Evolutionary conservation across 2,888 invertebrate genomes (phyloP).

Genomic region (Epiperipatus broadwayi): DNA sequence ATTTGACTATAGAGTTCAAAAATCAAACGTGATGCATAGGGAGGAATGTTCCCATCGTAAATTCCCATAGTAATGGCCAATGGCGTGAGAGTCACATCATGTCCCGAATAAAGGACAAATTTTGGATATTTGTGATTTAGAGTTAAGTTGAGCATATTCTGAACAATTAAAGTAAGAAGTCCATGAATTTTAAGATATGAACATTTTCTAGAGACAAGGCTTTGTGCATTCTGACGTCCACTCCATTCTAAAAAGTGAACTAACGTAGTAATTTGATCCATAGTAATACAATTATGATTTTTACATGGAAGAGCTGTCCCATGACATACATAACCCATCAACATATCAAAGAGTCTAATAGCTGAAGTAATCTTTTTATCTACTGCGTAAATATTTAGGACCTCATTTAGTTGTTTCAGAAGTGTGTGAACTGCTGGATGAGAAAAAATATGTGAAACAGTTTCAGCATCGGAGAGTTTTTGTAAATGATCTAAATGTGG

Average conservation of each 20-base stretch:
- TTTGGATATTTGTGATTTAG: constrained; percentile 37
- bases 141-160: constrained; percentile 48
- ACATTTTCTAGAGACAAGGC: constrained; percentile 30
- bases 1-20: constrained; percentile 63
- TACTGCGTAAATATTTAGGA: constrained; percentile 15
- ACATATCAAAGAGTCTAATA: constrained; percentile 52
- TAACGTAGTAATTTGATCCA: constrained; percentile 52
- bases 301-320: constrained; percentile 57
- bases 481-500: constrained; percentile 42
- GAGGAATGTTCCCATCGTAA: constrained; percentile 40
- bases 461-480: constrained; percentile 35
- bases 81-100: constrained; percentile 73
- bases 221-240: constrained; percentile 37
- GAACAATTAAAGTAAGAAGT: constrained; percentile 53
- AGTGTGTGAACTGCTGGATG: constrained; percentile 53
- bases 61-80: constrained; percentile 59
- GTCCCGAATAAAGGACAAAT: constrained; percentile 66
- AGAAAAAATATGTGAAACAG: constrained; percentile 43
- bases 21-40: constrained; percentile 66
- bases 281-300: constrained; percentile 33
- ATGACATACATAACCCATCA: constrained; percentile 68
- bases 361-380: constrained; percentile 28
- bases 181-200: constrained; percentile 59
- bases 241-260: constrained; percentile 68
- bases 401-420: constrained; percentile 32